Evolutionary conservation across 2,888 invertebrate species (phyloP), one percentile per base, ranked within the genome.

Genomic region (Ornithoptera priamus): DNA sequence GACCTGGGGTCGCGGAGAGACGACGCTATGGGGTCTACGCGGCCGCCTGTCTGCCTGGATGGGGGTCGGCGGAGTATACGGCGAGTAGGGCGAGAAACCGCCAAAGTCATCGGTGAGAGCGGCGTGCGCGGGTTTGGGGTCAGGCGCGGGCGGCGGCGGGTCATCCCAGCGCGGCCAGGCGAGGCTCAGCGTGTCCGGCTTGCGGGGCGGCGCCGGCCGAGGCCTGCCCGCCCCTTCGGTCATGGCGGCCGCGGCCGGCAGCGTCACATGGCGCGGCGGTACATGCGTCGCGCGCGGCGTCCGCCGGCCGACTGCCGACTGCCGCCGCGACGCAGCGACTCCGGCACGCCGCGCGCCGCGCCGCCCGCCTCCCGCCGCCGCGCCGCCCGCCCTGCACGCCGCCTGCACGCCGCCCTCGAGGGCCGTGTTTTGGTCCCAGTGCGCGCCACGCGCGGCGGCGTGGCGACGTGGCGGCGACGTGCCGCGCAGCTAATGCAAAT

Each of bases 71-170:
- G 94, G 93, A 58, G 93, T 93, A 83, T 94, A 94, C 61, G 94
- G 90, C 72, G 93, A 90, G 83, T 94, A 94, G 61, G 93, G 90
- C 72, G 93, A 89, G 85, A 94, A 94, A 71, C 84, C 86, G 77
- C 85, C 86, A 77, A 92, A 89, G 75, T 89, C 88, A 75, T 88
- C 85, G 53, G 84, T 79, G 18, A 87, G 81, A 36, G 85, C 81
- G 20, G 79, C 77, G 59, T 80, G 77, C 73, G 64, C 80, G 76
- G 77, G 77, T 66, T 71, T 76, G 42, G 72, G 79, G 73, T 87
- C 91, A 57, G 93, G 93, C 74, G 93, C 92, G 22, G 92, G 93
- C 64, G 93, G 93, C 68, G 93, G 93, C n/a, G 91, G 92, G 75
- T 92, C 92, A 60, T 92, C 92, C 86, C 90, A 87, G 78, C 88